Evolutionary conservation across 2,113 vertebrate genomes (phyloP).

Genomic region (Haemorhous mexicanus): DNA sequence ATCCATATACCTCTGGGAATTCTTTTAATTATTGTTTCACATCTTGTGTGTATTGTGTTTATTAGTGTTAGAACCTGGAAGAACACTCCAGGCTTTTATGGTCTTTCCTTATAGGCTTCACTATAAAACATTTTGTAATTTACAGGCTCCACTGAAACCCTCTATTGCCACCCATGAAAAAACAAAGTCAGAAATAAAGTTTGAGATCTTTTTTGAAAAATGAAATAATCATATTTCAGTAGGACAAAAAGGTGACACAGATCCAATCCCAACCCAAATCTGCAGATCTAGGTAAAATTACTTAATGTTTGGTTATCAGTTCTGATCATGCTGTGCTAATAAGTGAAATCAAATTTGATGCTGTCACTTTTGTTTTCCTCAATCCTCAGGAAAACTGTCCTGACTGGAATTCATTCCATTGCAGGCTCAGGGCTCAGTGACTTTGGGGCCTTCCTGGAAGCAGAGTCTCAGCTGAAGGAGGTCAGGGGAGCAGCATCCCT

Average conservation of each 20-base stretch:
- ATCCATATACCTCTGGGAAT: background rate
- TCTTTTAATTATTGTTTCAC: background rate
- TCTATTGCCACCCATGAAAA: background rate
- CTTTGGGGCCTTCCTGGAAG: background rate
- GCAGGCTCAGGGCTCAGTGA: background rate
- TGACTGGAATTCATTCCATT: background rate
- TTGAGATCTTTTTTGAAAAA: background rate
- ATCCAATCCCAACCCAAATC: background rate
- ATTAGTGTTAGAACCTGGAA: background rate
- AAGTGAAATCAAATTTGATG: background rate
- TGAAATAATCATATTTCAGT: background rate
- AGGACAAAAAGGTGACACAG: background rate
- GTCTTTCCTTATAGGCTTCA: background rate
- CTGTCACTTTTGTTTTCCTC: background rate
- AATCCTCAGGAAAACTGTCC: background rate
- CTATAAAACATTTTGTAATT: background rate
- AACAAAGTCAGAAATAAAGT: background rate
- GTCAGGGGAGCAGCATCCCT: fast-evolving
- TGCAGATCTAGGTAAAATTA: background rate
- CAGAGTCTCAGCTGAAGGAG: background rate
- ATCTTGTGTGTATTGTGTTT: background rate
- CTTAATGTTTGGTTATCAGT: background rate
- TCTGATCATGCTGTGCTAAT: background rate
- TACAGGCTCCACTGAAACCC: background rate
- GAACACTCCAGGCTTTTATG: background rate